Base-by-base conservation (phyloP, 2,888 invertebrate genomes). In the Rotaria magnacalcarata region DNA sequence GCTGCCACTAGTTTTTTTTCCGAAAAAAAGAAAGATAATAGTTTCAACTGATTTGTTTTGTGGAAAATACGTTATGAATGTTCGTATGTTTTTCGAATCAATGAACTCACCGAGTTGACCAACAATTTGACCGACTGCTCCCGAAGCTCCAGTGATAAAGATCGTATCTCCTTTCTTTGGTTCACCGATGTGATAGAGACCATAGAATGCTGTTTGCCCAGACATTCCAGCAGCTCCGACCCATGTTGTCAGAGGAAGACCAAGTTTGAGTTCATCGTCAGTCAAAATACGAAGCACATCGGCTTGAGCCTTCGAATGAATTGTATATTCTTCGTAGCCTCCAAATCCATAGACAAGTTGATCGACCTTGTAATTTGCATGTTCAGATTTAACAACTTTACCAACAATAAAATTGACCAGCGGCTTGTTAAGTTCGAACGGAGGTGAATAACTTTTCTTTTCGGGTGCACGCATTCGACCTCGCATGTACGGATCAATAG, bases 81-180 rank as follows among this genome's bases (percentile, higher is more conserved):
- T n/a, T n/a, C n/a, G 11, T 50, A 11, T 50, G 6, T 11, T 50
- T 50, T 50, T 50, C 11, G 11, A 50, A 11, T 50, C 6, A 11
- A 50, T 50, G 50, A 6, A 60, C 7, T 60, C 27, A 60, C 60
- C 75, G 6, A 75, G 43, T 75, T 75, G 75, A 16, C 75, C 75
- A 75, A 75, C 75, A 8, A 75, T 75, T 43, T 75, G 75, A 4
- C 75, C 75, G 10, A 75, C 75, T 21, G 75, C 75, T 21, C 75
- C 75, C 1, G 75, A 75, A 24, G 41, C 75, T 5, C 43, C 75
- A 21, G 75, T 43, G 3, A 75, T 75, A 21, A 75, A 75, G 24
- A 75, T 75, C 21, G 75, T 75, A 1, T 75, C 75, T 21, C 75
- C 75, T 75, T 75, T 75, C 43, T 75, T 75, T 43, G 75, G 75